phyloP scores from a whole-genome alignment of 1,140 invertebrate genomes.

The Drosophila ananassae region DNA sequence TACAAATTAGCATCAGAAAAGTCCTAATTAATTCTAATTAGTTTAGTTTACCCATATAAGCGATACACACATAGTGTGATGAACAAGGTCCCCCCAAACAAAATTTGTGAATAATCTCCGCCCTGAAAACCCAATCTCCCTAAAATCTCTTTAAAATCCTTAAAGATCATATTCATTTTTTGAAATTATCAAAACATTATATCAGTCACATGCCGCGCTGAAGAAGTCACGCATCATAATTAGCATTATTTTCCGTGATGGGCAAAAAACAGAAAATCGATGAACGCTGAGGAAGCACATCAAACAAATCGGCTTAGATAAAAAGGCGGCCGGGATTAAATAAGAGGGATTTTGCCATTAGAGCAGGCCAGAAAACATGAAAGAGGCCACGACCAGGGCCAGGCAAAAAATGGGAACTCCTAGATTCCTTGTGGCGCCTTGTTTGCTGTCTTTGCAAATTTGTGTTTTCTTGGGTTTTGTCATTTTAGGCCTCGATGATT shows the following conservation, averaged over 20 bases:
- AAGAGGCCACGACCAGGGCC: conserved; percentile 9
- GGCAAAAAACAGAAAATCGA: conserved; percentile 37
- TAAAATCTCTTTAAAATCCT: background rate
- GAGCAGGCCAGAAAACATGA: conserved; percentile 28
- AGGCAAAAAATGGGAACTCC: conserved; percentile 10
- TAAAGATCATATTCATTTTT: conserved; percentile 10
- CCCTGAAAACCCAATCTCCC: background rate
- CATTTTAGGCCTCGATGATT: conserved; percentile 39
- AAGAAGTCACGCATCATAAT: conserved; percentile 53
- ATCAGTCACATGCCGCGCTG: conserved; percentile 32
- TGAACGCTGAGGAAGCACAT: conserved; percentile 50
- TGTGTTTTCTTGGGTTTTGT: conserved; percentile 28
- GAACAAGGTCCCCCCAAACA: conserved; percentile 10
- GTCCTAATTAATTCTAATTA: conserved; percentile 30
- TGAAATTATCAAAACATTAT: conserved; percentile 36
- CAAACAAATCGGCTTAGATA: conserved; percentile 72
- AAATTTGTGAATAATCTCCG: conserved; percentile 39
- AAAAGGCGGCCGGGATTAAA: conserved; percentile 58
- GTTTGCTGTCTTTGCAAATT: conserved; percentile 23
- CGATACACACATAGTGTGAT: conserved; percentile 25
- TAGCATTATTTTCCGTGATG: conserved; percentile 62
- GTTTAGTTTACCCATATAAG: conserved; percentile 61
- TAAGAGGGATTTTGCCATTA: conserved; percentile 57
- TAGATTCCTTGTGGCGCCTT: background rate
- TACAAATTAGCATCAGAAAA: conserved; percentile 23